Evolutionary conservation across 53 echinoderm and acorn worm genomes (phyloP).

Genomic region (Antedon mediterranea): DNA sequence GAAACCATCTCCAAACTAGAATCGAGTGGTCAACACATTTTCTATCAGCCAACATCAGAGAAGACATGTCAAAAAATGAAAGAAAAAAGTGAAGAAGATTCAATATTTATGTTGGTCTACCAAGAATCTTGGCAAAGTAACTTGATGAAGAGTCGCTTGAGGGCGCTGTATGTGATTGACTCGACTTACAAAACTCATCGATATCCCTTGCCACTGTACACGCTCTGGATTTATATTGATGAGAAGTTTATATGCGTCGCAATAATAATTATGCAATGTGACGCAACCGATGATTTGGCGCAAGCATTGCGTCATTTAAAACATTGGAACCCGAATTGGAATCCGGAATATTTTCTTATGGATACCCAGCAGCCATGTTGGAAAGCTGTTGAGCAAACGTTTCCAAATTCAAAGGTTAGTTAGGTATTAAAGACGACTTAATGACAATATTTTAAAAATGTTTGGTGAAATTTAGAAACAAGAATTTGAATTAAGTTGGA

Average conservation of each 20-base stretch:
- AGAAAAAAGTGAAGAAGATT: background rate
- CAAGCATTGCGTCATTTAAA: slow-evolving; percentile 40
- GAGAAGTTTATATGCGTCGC: slow-evolving; percentile 18
- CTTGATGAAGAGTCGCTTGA: background rate
- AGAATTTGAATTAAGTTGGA: too few species aligned
- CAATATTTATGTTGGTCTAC: background rate
- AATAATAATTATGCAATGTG: slow-evolving; percentile 41
- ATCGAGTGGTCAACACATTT: background rate
- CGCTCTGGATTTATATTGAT: background rate
- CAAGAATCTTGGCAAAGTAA: background rate
- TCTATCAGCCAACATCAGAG: background rate
- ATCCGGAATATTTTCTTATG: slow-evolving; percentile 40
- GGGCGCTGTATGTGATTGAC: background rate
- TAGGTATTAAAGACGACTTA: too few species aligned
- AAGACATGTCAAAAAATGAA: background rate
- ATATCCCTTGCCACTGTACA: background rate
- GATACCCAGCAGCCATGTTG: slow-evolving; percentile 40
- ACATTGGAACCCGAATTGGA: slow-evolving; percentile 62
- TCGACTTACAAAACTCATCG: background rate
- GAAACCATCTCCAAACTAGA: background rate
- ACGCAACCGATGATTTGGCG: slow-evolving; percentile 21
- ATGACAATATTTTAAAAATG: too few species aligned
- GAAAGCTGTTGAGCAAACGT: slow-evolving; percentile 26
- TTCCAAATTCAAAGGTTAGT: slow-evolving; percentile 27
- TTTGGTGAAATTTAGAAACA: too few species aligned